Base-by-base conservation (phyloP, 2,888 invertebrate genomes). In the Adineta ricciae region DNA sequence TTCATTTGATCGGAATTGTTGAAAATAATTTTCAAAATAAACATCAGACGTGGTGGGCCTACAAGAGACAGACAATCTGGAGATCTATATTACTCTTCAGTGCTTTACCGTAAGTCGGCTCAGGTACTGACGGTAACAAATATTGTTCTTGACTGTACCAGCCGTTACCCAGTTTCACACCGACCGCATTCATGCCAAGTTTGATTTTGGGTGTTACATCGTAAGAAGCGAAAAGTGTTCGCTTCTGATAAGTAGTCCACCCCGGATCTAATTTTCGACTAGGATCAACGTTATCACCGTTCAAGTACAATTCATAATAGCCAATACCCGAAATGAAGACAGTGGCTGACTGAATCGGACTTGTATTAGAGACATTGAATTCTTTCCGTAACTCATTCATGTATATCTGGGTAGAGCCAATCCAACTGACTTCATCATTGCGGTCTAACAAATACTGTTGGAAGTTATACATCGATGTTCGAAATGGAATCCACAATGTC, bases 131-230 rank as follows among this genome's bases (percentile, higher is more conserved):
- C 2, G 73, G 73, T 38, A 24, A 41, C 1, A 36, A 1, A 41
- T 73, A 73, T 73, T 73, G 73, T 73, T 73, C 73, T 73, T 73
- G 73, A 73, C 36, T 73, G 14, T 73, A 73, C 73, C 73, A 73
- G 11, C 73, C 73, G 41, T 73, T 73, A 14, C 73, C 73, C 7
- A 73, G n/a, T 38, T 36, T 36, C 1, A 73, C 73, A 41, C 73
- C 73, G 3, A 73, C 41, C 2, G 73, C 73, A 73, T 73, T 73
- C 36, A 41, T 41, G n/a, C 73, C 73, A 24, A 3, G 4, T 41
- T 73, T 73, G 19, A 73, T 73, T 2, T 0, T 73, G 0, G 36
- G 24, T 0, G 21, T 36, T 24, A 73, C 1, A 41, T 73, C 73
- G 41, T 19, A 73, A 1, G 73, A 73, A 73, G 41, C 64, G 0